These are phyloP conservation scores for Micromesistius poutassou DNA, from an alignment of 2,797 vertebrate species.

Conservation along the genomic window DNA sequence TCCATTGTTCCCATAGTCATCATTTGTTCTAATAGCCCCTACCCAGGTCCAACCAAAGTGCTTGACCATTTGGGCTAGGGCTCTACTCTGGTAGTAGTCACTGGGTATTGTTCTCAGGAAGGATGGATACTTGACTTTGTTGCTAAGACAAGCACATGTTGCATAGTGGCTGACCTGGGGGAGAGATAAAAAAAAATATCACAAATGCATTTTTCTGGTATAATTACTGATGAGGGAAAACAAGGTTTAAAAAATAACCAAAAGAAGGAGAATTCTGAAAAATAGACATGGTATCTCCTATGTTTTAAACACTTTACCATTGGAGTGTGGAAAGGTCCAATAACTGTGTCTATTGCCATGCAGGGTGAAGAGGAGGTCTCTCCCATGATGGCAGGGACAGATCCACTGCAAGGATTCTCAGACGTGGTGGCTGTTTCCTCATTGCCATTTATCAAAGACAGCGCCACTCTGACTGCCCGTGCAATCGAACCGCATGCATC, in stretches of 20 bases:
- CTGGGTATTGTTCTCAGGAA: conserved; percentile 76
- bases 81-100: conserved; percentile 73
- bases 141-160: conserved; percentile 72
- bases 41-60: conserved; percentile 77
- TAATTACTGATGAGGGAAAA: neutral
- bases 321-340: conserved; percentile 67
- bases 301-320: conserved; percentile 44
- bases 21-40: conserved; percentile 65
- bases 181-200: neutral
- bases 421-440: conserved; percentile 17
- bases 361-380: conserved; percentile 66
- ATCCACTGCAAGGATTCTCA: conserved; percentile 43
- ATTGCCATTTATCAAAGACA: conserved; percentile 60
- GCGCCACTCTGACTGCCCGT: conserved; percentile 51
- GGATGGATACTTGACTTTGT: conserved; percentile 70
- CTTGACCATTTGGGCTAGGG: conserved; percentile 66
- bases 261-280: neutral
- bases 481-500: conserved; percentile 64
- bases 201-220: neutral
- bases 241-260: neutral
- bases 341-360: conserved; percentile 61
- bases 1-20: conserved; percentile 67
- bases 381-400: conserved; percentile 66
- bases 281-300: neutral
- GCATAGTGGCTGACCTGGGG: conserved; percentile 71